Base-by-base conservation (phyloP, 2,113 vertebrate species). In the Onychorhynchus coronatus region DNA sequence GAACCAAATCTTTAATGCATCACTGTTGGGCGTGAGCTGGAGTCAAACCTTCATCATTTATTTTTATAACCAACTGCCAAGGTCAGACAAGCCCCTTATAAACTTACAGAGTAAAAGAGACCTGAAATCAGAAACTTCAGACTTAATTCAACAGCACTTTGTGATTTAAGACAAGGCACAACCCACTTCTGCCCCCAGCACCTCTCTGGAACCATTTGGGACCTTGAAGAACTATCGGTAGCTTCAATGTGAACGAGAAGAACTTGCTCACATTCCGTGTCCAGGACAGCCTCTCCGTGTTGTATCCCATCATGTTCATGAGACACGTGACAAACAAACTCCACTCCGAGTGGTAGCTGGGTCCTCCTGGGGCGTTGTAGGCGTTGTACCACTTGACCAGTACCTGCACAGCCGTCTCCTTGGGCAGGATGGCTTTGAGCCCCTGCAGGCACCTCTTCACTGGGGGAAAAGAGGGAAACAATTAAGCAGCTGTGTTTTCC, bases 251-350 rank as follows among this genome's bases (percentile, higher is more conserved):
- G 63, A 77, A 21, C 5, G 28, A 73, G 30, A 14, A 67, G 39
- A 8, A 27, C 35, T 41, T 52, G 96, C 99, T 99, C 96, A 99
- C 99, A 12, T 99, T 99, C 47, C 98, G 98, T 10, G 98, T 99
- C 99, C 99, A 99, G 5, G 96, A 94, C 63, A 99, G 98, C 21
- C 99, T 98, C 67, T 99, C 99, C 0, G 99, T 99, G 97, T 99
- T 99, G 98, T 99, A 99, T 73, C 99, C 99, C 99, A 99, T 99
- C 97, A 99, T 98, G 21, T 99, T 99, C 99, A 99, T 98, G 53
- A 99, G 98, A 84, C 99, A 99, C 6, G 98, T 99, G 80, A 99
- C 98, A 96, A 99, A 99, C 59, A 99, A 97, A 94, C 98, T 99
- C 99, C 99, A 99, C 93, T 99, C 99, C 0, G 98, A 98, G 78